Percentiles rank a stretch among this genome's conserved stretches.
These are phyloP conservation scores for Catharus fuscescens DNA, from an alignment of 2,113 vertebrate species.

Conservation along the genomic window DNA sequence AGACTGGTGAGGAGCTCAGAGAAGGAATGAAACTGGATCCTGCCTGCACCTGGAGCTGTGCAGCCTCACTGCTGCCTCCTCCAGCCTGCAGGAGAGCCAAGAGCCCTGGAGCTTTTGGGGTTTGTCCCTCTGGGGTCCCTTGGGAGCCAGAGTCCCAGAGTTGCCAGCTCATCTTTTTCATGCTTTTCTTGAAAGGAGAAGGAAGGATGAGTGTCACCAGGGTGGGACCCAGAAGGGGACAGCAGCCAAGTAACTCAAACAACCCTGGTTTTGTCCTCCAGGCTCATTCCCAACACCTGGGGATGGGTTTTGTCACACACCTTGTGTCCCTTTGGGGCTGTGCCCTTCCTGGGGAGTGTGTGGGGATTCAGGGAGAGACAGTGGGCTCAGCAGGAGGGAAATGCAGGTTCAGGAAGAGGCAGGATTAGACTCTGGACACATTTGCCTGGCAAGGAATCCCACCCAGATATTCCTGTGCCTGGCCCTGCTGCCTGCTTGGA, in stretches of 20 bases:
- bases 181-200: neutral
- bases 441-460: neutral
- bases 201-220: neutral
- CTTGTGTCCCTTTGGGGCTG: rapidly evolving
- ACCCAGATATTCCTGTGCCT: neutral
- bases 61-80: neutral
- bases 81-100: neutral
- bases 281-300: neutral
- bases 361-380: rapidly evolving
- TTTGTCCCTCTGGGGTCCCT: neutral
- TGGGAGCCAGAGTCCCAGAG: rapidly evolving
- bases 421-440: neutral
- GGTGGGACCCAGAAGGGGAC: neutral
- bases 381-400: neutral
- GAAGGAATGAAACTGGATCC: neutral
- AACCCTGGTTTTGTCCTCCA: neutral
- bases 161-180: neutral
- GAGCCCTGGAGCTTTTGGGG: neutral
- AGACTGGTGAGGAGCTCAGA: neutral
- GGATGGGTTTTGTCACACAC: neutral
- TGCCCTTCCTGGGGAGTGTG: neutral
- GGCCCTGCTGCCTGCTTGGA: neutral
- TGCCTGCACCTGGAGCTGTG: neutral
- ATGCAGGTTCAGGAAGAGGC: neutral
- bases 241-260: neutral